Base-by-base conservation (phyloP, 2,113 vertebrate species). In the Oxyura jamaicensis region DNA sequence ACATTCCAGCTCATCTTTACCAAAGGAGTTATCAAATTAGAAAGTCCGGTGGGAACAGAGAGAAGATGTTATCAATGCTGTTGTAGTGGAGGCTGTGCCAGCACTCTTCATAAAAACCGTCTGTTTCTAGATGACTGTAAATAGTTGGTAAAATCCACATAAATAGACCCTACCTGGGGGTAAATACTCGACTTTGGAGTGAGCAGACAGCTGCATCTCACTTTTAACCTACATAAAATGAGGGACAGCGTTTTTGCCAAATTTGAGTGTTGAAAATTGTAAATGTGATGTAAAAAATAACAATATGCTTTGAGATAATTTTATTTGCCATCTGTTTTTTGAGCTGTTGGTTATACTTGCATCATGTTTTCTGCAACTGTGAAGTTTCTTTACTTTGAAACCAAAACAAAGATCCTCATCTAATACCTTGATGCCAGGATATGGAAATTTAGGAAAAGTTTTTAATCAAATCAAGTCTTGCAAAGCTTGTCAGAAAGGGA, bases 321-420 rank as follows among this genome's bases (percentile, higher is more conserved):
- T 94, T 93, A 89, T 97, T 96, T 96, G 95, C 95, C 95, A 95
- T 96, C 92, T 97, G 96, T 92, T 58, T 93, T 95, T 86, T 90
- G 95, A 91, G 90, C 96, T 94, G 92, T 95, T 62, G 39, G 69
- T 86, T 94, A 50, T 42, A 89, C 71, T 96, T 88, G 83, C 88
- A 79, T 94, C 91, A 83, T 86, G 86, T 96, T 92, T 96, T 55
- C 66, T 76, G 88, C 71, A 76, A 78, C 77, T 84, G 89, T 19
- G 3, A 93, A 91, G 88, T 91, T 93, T 72, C 83, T 91, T 88
- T 94, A 60, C 94, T 95, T 93, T 85, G 77, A 92, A 94, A 93
- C 71, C 90, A 93, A 93, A 90, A 13, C 88, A 88, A 50, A 91
- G 92, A 93, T 94, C 92, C 67, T 42, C 74, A 67, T 88, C 74